These are phyloP conservation scores for Albula glossodonta DNA, from an alignment of 2,113 vertebrate species.

Conservation along the genomic window DNA sequence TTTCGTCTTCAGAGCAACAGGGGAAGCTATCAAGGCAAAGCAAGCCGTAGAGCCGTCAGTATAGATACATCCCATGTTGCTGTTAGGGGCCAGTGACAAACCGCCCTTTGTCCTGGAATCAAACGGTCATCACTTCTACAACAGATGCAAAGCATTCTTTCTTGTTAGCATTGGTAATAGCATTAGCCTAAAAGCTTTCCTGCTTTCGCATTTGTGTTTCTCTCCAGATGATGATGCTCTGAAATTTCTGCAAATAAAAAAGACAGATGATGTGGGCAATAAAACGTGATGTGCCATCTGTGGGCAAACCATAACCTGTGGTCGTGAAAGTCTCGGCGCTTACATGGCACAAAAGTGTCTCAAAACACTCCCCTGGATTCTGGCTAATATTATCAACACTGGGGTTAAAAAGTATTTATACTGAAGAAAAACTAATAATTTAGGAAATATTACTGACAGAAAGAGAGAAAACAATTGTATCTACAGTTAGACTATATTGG, in stretches of 20 bases:
- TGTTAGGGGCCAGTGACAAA: slow-evolving; percentile 65
- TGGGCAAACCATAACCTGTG: slow-evolving; percentile 87
- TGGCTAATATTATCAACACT: too few species aligned
- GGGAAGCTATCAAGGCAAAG: slow-evolving; percentile 55
- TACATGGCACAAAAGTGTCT: too few species aligned
- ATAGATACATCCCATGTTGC: slow-evolving; percentile 70
- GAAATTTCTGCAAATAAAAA: slow-evolving; percentile 42
- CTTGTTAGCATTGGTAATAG: not conserved
- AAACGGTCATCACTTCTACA: not conserved
- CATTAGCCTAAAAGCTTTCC: not conserved
- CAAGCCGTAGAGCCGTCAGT: slow-evolving; percentile 60
- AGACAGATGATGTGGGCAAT: slow-evolving; percentile 91
- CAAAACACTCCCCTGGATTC: too few species aligned
- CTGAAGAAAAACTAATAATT: too few species aligned
- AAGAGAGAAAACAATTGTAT: too few species aligned
- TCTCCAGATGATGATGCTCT: not conserved
- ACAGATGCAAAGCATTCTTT: not conserved
- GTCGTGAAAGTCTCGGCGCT: not conserved
- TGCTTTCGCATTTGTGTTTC: too few species aligned
- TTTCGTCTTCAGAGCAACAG: slow-evolving; percentile 79
- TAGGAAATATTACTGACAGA: too few species aligned
- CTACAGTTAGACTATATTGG: too few species aligned
- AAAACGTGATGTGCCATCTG: slow-evolving; percentile 91
- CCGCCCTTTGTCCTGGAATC: slow-evolving; percentile 10
- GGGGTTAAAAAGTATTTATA: too few species aligned